Evolutionary conservation across 2,113 vertebrate genomes (phyloP).

Genomic region (Sorex araneus): DNA sequence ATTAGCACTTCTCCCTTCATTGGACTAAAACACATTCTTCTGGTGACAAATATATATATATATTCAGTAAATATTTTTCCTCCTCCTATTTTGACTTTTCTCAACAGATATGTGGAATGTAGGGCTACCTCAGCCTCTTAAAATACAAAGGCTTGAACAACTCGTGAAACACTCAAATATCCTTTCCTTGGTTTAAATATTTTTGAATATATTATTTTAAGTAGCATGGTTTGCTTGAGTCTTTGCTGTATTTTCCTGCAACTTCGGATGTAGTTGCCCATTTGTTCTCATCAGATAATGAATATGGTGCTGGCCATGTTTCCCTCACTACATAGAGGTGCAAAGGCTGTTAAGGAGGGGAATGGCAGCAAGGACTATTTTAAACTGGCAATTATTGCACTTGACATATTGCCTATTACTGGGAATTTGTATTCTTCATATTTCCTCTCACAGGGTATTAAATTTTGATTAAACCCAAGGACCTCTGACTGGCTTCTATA

Average conservation of each 20-base stretch:
- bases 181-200: background rate
- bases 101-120: background rate
- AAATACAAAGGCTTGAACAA: background rate
- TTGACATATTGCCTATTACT: slow-evolving; percentile 61
- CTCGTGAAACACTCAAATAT: background rate
- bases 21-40: background rate
- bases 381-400: slow-evolving; percentile 31
- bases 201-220: slow-evolving; percentile 17
- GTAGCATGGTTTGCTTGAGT: background rate
- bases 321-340: slow-evolving; percentile 20
- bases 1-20: background rate
- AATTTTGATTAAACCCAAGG: slow-evolving; percentile 74
- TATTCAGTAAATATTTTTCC: background rate
- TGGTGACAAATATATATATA: background rate
- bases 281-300: slow-evolving; percentile 44
- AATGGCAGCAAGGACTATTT: slow-evolving; percentile 17
- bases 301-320: background rate
- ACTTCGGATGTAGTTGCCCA: background rate
- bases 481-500: slow-evolving; percentile 63
- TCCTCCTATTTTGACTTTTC: background rate
- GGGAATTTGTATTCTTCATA: slow-evolving; percentile 66
- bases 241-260: background rate
- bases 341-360: background rate
- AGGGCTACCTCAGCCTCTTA: background rate
- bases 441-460: slow-evolving; percentile 58